Base-by-base conservation (phyloP, 2,797 vertebrate species). In the Caiman crocodilus region DNA sequence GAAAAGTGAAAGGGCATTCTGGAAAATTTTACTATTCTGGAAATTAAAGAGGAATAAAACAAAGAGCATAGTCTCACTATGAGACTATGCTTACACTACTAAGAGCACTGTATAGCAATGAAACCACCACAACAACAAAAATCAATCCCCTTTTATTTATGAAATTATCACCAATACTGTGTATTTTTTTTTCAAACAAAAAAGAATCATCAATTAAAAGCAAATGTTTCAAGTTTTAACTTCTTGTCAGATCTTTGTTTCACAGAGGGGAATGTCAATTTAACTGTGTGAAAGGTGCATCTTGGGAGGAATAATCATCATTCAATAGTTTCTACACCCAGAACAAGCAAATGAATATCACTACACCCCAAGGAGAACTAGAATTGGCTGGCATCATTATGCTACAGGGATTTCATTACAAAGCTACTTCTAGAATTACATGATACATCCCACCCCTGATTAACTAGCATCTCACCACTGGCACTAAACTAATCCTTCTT, bases 381-480 rank as follows among this genome's bases (percentile, higher is more conserved):
- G 42, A 78, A 55, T 25, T 61, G 15, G 25, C 42, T 32, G 50
- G 73, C 58, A 88, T 18, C 79, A 76, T n/a, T 67, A 84, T 32
- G 20, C 17, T 65, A 60, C 58, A 63, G 56, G 57, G 74, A 16
- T 89, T n/a, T 14, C 32, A 79, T 17, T 32, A 56, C n/a, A 85
- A 90, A 79, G 9, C 58, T 78, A 82, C 82, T 8, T 11, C 26
- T 0, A 0, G 0, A 63, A 6, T 1, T 65, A 13, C 23, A 42
- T 17, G 35, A 71, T 1, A 4, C 1, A 0, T 15, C 5, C 9
- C 42, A 42, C 10, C 42, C 42, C 42, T 42, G 5, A 25, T 63
- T 56, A 16, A 32, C 13, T 78, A 14, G 20, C 3, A 61, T 69
- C 30, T 30, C n/a, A 69, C 26, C 17, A 65, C 13, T 3, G 4